Conservation (phyloP, 1,140 invertebrate genomes). For the Procambarus virginalis region DNA sequence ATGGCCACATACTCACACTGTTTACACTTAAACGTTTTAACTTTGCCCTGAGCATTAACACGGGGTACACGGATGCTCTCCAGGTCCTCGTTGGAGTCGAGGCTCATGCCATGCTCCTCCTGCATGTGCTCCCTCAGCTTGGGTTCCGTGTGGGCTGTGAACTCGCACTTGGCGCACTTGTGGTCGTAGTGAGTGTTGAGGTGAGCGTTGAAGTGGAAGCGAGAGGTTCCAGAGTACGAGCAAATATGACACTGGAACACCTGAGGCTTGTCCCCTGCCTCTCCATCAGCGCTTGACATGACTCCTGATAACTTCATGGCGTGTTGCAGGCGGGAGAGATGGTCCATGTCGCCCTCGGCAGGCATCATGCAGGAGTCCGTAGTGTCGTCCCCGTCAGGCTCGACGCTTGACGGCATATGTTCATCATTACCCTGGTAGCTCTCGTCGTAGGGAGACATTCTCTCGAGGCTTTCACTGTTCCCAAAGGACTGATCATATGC, state of each 20-base stretch:
- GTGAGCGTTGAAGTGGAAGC: conserved; percentile 76
- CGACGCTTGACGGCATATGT: conserved; percentile 40
- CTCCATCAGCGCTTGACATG: conserved; percentile 42
- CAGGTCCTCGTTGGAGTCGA: conserved; percentile 79
- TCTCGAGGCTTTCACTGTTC: conserved; percentile 31
- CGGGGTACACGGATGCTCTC: conserved; percentile 81
- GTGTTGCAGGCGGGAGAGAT: conserved; percentile 70
- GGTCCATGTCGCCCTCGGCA: conserved; percentile 60
- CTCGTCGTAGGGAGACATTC: conserved; percentile 56
- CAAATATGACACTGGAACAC: conserved; percentile 73
- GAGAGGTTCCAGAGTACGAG: conserved; percentile 73
- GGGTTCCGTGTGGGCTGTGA: conserved; percentile 78
- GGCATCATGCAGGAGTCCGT: conserved; percentile 17
- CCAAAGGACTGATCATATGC: conserved; percentile 5
- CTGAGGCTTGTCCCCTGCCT: conserved; percentile 50
- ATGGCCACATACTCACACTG: conserved; percentile 89
- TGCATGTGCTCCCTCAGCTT: conserved; percentile 79
- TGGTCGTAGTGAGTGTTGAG: conserved; percentile 77
- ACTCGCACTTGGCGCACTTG: conserved; percentile 77
- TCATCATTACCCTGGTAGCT: conserved; percentile 41
- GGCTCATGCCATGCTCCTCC: conserved; percentile 72
- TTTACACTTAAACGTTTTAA: conserved; percentile 94
- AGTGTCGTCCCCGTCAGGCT: conserved; percentile 37
- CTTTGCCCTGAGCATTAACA: conserved; percentile 80
- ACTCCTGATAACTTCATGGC: conserved; percentile 67